A percentile compares a stretch with the other conserved stretches of the same genome.
phyloP scores from a whole-genome alignment of 2,888 invertebrate genomes.

The Drosophila ustulata region DNA sequence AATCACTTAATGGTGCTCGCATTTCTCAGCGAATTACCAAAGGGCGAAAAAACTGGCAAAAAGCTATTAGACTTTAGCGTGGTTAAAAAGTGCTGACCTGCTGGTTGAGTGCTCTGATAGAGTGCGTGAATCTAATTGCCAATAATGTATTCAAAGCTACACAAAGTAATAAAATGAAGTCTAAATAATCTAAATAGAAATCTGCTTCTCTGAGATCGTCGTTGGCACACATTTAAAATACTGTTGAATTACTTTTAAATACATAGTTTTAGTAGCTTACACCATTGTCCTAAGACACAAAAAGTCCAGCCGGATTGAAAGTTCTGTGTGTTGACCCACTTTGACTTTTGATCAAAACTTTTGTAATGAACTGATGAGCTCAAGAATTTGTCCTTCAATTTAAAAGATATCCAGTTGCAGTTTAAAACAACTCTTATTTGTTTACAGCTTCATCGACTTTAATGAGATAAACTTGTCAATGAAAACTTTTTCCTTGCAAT shows the following conservation, averaged over 20 bases:
- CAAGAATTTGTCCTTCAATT: background rate
- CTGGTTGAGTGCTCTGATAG: constrained; percentile 16
- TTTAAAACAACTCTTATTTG: constrained; percentile 2
- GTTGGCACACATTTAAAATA: background rate
- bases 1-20: constrained; percentile 63
- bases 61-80: constrained; percentile 50
- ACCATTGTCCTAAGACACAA: no score
- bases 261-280: background rate
- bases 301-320: background rate
- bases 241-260: background rate
- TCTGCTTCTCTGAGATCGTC: background rate
- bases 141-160: constrained; percentile 46
- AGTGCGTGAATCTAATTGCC: constrained; percentile 43
- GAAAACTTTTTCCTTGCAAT: constrained; percentile 16
- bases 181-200: background rate
- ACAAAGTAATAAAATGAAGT: constrained; percentile 4
- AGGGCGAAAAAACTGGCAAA: constrained; percentile 14
- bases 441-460: constrained; percentile 11
- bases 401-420: background rate
- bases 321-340: background rate
- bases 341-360: background rate
- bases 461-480: constrained; percentile 17
- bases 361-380: background rate
- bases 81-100: constrained; percentile 59
- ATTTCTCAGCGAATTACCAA: constrained; percentile 25